A percentile compares a stretch with the other conserved stretches of the same genome.
Evolutionary conservation across 2,113 vertebrate genomes (phyloP).

Genomic region (Camelus dromedarius): DNA sequence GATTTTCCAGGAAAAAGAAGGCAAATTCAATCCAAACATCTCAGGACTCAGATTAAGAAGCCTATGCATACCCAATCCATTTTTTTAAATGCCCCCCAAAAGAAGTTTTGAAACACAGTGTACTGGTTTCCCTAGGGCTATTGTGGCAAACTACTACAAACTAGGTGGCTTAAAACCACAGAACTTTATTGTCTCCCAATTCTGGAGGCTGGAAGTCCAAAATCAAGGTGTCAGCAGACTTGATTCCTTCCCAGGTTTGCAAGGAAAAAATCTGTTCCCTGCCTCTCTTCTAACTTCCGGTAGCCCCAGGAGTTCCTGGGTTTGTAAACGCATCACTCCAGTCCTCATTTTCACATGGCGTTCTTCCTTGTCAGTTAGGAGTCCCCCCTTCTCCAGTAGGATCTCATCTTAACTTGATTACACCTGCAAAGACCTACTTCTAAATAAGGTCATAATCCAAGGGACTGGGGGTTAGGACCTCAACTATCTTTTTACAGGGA

Average conservation of each 20-base stretch:
- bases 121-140: constrained; percentile 11
- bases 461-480: not conserved
- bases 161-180: constrained; percentile 28
- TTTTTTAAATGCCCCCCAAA: constrained; percentile 42
- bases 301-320: not conserved
- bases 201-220: constrained; percentile 41
- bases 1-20: constrained; percentile 45
- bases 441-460: constrained; percentile 25
- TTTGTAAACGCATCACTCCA: not conserved
- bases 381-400: not conserved
- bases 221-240: not conserved
- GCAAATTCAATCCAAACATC: constrained; percentile 43
- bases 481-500: not conserved
- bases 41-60: constrained; percentile 53
- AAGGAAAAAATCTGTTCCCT: not conserved
- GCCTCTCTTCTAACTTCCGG: not conserved
- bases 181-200: not conserved
- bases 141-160: not conserved
- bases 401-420: constrained; percentile 33
- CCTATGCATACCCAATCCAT: not conserved
- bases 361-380: not conserved
- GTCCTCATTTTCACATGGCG: not conserved
- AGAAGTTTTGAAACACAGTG: not conserved
- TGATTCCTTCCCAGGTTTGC: not conserved
- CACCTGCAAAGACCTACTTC: constrained; percentile 48